Conservation (phyloP, 2,888 invertebrate species). For the Callimorpha dominula region DNA sequence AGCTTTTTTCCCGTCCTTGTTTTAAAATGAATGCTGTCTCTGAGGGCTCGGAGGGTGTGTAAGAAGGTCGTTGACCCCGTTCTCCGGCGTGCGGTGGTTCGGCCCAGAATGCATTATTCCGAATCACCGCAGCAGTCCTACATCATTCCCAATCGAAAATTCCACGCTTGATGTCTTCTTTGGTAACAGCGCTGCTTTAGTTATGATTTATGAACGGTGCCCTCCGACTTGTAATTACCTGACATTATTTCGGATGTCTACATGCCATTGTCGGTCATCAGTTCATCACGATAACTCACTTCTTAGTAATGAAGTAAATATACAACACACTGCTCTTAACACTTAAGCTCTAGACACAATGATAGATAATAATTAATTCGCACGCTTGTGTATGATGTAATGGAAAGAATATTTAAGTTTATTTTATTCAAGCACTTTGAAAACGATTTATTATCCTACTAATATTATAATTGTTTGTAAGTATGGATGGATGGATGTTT, state of each 20-base stretch:
- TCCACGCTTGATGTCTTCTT: slow-evolving; percentile 81
- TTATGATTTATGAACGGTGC: slow-evolving; percentile 75
- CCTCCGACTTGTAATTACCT: slow-evolving; percentile 66
- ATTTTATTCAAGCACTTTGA: background rate
- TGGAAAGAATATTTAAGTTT: background rate
- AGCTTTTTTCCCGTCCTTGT: slow-evolving; percentile 67
- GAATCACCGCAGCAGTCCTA: slow-evolving; percentile 73
- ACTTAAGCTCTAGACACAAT: background rate
- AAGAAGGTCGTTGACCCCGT: slow-evolving; percentile 78
- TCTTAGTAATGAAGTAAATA: slow-evolving; percentile 5
- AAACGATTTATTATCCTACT: background rate
- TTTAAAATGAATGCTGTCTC: slow-evolving; percentile 61
- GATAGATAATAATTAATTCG: slow-evolving; percentile 1
- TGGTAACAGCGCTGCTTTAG: slow-evolving; percentile 74
- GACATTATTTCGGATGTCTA: slow-evolving; percentile 54
- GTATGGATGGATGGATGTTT: no score
- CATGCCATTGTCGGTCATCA: slow-evolving; percentile 34
- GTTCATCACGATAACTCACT: slow-evolving; percentile 33
- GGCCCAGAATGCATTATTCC: slow-evolving; percentile 80
- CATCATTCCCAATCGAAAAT: slow-evolving; percentile 79
- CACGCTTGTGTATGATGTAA: background rate
- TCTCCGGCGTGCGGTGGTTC: slow-evolving; percentile 71
- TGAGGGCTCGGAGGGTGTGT: slow-evolving; percentile 61
- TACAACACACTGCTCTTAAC: background rate
- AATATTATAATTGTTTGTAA: no score